Evolutionary conservation across 2,888 invertebrate species (phyloP).

Genomic region (Eumacrocentrus americanus): DNA sequence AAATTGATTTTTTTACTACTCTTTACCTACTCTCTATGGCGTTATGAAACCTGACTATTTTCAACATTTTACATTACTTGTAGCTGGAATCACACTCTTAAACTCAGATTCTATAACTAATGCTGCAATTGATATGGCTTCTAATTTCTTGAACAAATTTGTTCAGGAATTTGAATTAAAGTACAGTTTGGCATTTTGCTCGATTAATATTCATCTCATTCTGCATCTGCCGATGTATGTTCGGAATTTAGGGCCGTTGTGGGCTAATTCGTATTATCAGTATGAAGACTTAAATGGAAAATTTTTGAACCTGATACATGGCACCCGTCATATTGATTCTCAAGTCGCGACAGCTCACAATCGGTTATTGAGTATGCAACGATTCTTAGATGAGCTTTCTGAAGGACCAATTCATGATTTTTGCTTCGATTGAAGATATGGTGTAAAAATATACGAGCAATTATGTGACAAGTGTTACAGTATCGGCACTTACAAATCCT

Average conservation of each 20-base stretch:
- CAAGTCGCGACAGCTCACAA: conserved; percentile 31
- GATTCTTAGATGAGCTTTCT: conserved; percentile 23
- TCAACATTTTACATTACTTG: conserved; percentile 22
- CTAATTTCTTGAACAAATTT: conserved; percentile 28
- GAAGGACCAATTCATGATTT: conserved; percentile 29
- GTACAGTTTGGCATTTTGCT: conserved; percentile 29
- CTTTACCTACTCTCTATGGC: too few relatives aligned
- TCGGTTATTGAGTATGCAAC: conserved; percentile 18
- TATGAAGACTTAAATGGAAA: conserved; percentile 34
- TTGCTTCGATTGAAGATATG: conserved; percentile 21
- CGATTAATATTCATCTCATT: conserved; percentile 31
- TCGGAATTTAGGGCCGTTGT: conserved; percentile 31
- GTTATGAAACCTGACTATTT: too few relatives aligned
- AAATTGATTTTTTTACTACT: too few relatives aligned
- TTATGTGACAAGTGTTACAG: conserved; percentile 24
- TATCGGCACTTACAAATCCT: conserved; percentile 24
- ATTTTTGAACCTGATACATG: conserved; percentile 29
- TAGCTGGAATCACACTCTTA: conserved; percentile 17
- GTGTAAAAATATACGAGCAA: conserved; percentile 29
- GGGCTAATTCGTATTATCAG: conserved; percentile 30
- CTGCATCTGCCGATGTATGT: conserved; percentile 28
- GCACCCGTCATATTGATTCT: conserved; percentile 31
- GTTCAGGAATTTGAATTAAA: conserved; percentile 31
- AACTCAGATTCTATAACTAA: conserved; percentile 16
- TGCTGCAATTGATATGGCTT: conserved; percentile 9